Evolutionary conservation across 35 echinoderm and acorn worm genomes (phyloP).

Genomic region (Apostichopus californicus): DNA sequence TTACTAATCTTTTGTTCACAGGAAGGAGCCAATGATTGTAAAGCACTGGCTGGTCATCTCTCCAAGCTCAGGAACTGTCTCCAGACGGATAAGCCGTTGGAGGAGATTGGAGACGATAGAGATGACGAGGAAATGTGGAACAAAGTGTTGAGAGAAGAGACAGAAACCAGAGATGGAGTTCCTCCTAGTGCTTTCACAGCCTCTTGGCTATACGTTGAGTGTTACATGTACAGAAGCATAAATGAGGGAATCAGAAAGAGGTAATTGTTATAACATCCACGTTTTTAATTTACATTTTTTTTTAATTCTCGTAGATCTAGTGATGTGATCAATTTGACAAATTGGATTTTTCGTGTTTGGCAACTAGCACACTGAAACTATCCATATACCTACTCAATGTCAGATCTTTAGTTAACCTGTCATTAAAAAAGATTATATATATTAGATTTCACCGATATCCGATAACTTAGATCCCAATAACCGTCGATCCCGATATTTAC

Average conservation of each 20-base stretch:
- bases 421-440: too few species aligned
- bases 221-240: constrained; percentile 88
- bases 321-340: too few species aligned
- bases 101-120: constrained; percentile 39
- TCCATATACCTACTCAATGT: too few species aligned
- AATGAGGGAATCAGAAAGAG: constrained; percentile 72
- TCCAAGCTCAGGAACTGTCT: constrained; percentile 74
- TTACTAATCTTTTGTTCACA: not conserved
- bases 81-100: constrained; percentile 88
- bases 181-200: constrained; percentile 78
- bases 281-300: too few species aligned
- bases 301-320: too few species aligned
- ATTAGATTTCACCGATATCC: too few species aligned
- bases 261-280: constrained; percentile 3
- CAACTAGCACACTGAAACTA: too few species aligned
- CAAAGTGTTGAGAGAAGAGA: constrained; percentile 75
- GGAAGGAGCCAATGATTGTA: constrained; percentile 85
- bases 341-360: too few species aligned
- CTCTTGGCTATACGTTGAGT: constrained; percentile 85
- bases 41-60: constrained; percentile 63
- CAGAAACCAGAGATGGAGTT: constrained; percentile 18
- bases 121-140: constrained; percentile 80
- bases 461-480: too few species aligned
- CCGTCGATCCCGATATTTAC: too few species aligned
- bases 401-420: too few species aligned